Evolutionary conservation across 2,113 vertebrate species (phyloP).

Genomic region (Coregonus clupeaformis): DNA sequence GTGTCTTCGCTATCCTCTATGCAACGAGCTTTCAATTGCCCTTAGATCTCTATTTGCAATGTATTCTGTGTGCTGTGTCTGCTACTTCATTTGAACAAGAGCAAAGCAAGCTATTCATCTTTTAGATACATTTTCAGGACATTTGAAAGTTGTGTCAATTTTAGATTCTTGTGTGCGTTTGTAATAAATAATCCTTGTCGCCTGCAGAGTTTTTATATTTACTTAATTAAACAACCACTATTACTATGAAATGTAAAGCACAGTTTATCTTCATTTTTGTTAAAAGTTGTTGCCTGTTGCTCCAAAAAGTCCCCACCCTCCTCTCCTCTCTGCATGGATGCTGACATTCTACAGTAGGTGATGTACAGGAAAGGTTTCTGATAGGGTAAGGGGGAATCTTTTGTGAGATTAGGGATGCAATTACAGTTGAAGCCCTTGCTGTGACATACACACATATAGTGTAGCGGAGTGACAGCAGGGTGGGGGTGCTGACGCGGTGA

Average conservation of each 20-base stretch:
- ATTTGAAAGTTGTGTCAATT: not conserved
- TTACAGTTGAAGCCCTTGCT: constrained; percentile 1
- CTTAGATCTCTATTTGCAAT: no score
- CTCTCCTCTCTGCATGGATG: not conserved
- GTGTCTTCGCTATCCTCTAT: constrained; percentile 1
- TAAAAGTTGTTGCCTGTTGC: no score
- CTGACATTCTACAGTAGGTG: constrained; percentile 9
- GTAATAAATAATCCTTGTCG: not conserved
- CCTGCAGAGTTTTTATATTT: not conserved
- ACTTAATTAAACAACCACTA: not conserved
- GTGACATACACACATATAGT: not conserved
- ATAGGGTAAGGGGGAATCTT: not conserved
- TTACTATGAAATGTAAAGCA: not conserved
- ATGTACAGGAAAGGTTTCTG: constrained; percentile 4
- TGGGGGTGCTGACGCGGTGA: constrained; percentile 29
- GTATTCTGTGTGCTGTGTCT: no score
- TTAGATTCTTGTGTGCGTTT: not conserved
- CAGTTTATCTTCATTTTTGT: not conserved
- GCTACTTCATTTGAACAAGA: no score
- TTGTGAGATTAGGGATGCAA: constrained; percentile 18
- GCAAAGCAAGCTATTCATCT: no score
- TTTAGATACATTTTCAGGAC: no score
- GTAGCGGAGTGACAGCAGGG: not conserved
- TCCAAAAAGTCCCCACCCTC: not conserved
- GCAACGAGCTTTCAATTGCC: not conserved